Evolutionary conservation across 2,113 vertebrate species (phyloP), one percentile per base, ranked within the genome.

Genomic region (Rostratula benghalensis): DNA sequence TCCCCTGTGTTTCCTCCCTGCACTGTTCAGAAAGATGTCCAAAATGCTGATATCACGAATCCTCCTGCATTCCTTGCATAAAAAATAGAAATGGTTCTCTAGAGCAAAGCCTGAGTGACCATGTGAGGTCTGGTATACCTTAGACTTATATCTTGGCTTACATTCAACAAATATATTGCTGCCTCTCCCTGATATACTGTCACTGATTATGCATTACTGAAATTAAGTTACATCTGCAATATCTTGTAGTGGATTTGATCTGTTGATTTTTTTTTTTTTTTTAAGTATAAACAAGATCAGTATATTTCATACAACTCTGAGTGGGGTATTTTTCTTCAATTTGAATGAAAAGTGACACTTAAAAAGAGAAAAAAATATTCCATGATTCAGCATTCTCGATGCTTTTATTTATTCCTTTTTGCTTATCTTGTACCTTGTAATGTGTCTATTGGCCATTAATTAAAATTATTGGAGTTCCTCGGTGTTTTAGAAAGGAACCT

Each of bases 351-450:
- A 94, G 1, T 18, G 79, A 50, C 14, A 81, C 67, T 67, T 54
- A 50, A 83, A 93, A 80, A 77, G 70, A 51, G 89, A 57, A 16
- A 16, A 81, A 74, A 6, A 0, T 74, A 24, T 86, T 86, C 10
- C 71, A 7, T 54, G 50, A 90, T 92, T 90, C 90, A 87, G 37
- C 23, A 67, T 59, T 89, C 56, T 78, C 74, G 27, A 21, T 78
- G 19, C 5, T 78, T 91, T 95, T 95, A 43, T 89, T 94, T 94
- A 87, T 95, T 87, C 23, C 9, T 89, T 54, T 85, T 68, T 70
- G 21, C 51, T 94, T 83, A n/a, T 70, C 59, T 85, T 74, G 16
- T 80, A 33, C 48, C 64, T 90, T 80, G 33, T 76, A 93, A 88
- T 61, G 21, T 80, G 67, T 95, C 82, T 90, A 50, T 45, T 91